Conservation (phyloP, 2,797 vertebrate genomes). For the Mormyrops attenuatus region DNA sequence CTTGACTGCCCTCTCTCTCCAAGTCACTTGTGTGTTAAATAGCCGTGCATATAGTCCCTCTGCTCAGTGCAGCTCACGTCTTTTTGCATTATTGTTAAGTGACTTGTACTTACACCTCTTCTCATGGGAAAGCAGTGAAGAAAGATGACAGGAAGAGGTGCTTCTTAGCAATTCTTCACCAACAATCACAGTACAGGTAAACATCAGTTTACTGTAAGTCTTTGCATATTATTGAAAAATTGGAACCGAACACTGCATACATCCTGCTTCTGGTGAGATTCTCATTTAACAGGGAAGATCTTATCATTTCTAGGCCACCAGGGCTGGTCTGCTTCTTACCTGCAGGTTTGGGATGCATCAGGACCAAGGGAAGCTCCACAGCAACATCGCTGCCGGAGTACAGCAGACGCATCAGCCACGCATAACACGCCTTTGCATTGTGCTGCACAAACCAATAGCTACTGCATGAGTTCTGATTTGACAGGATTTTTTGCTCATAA, state of each 20-base stretch:
- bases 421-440: not conserved
- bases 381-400: slow-evolving; percentile 68
- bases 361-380: slow-evolving; percentile 72
- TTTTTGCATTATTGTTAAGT: not conserved
- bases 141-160: not conserved
- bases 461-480: not conserved
- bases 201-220: not conserved
- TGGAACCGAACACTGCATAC: not conserved
- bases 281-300: not conserved
- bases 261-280: not conserved
- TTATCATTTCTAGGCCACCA: not conserved
- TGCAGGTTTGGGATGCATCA: slow-evolving; percentile 81
- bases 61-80: not conserved
- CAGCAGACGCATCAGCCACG: slow-evolving; percentile 22
- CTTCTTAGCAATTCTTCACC: not conserved
- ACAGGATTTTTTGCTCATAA: not conserved
- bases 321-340: slow-evolving; percentile 48
- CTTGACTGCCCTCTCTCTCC: not conserved
- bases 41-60: not conserved
- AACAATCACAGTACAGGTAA: not conserved
- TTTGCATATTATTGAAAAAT: not conserved
- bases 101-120: slow-evolving; percentile 50
- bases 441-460: not conserved
- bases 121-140: slow-evolving; percentile 2
- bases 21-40: not conserved